Conservation (phyloP, 2,797 vertebrate genomes). For the Falco biarmicus region DNA sequence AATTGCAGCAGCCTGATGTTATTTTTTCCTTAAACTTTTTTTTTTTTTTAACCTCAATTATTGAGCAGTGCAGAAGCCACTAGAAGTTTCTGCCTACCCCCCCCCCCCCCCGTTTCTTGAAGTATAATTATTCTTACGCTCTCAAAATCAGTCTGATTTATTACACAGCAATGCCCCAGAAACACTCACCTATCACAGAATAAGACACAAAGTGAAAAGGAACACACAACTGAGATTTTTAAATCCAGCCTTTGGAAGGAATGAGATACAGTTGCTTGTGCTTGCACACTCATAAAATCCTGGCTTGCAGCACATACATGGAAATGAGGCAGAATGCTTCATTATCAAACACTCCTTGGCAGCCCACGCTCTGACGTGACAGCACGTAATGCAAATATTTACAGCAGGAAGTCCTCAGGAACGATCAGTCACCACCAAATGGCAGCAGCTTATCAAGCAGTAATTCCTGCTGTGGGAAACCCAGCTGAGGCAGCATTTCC, state of each 20-base stretch:
- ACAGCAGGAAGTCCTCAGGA: constrained; percentile 25
- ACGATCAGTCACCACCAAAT: constrained; percentile 5
- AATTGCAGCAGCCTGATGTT: not conserved
- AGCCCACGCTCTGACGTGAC: not conserved
- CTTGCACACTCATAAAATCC: not conserved
- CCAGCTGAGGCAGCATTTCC: constrained; percentile 46
- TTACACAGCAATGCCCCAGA: not conserved
- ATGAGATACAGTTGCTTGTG: not conserved
- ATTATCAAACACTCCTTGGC: not conserved
- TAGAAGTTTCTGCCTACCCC: not conserved
- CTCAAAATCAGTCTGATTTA: not conserved
- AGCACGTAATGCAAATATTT: constrained; percentile 9
- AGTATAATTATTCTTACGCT: not conserved
- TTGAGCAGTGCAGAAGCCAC: not conserved
- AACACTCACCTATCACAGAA: not conserved
- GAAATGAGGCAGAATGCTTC: not conserved
- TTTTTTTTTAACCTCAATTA: not conserved
- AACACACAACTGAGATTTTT: not conserved
- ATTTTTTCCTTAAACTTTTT: not conserved
- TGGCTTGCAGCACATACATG: not conserved
- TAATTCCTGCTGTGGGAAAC: constrained; percentile 20
- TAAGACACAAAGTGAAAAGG: not conserved
- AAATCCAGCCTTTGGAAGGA: not conserved
- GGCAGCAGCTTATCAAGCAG: constrained; percentile 28
- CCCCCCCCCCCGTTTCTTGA: not conserved